phyloP scores from a whole-genome alignment of 2,888 invertebrate species.

The Agonopterix heracliana region DNA sequence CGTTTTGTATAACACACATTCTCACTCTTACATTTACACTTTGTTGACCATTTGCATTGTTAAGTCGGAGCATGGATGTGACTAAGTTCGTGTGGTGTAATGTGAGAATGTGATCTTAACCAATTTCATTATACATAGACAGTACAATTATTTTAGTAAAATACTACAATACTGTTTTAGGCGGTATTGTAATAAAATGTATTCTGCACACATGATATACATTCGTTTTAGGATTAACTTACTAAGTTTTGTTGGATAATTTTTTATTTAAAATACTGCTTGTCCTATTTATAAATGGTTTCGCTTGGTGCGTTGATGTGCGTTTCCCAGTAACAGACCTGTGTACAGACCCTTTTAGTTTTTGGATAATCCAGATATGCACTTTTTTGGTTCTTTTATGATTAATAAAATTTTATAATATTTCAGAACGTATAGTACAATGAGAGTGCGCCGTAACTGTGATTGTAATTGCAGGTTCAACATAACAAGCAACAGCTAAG shows the following conservation, averaged over 20 bases:
- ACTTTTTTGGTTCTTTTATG: slow-evolving; percentile 18
- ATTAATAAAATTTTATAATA: background rate
- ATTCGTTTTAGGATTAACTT: slow-evolving; percentile 14
- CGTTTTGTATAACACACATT: slow-evolving; percentile 43
- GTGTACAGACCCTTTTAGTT: slow-evolving; percentile 19
- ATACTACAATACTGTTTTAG: slow-evolving; percentile 32
- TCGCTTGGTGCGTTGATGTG: slow-evolving; percentile 33
- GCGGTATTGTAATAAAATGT: slow-evolving; percentile 39
- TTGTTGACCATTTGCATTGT: background rate
- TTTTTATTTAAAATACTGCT: slow-evolving; percentile 24
- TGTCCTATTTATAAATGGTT: slow-evolving; percentile 21
- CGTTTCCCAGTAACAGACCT: slow-evolving; percentile 26
- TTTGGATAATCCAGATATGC: slow-evolving; percentile 74
- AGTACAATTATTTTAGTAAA: slow-evolving; percentile 29
- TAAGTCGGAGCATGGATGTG: slow-evolving; percentile 13
- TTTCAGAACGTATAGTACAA: background rate
- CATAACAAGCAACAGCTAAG: slow-evolving; percentile 95
- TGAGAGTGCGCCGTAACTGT: background rate
- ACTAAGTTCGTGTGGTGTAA: slow-evolving; percentile 45
- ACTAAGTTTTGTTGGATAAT: background rate
- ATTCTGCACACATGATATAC: slow-evolving; percentile 68
- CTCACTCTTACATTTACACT: slow-evolving; percentile 52
- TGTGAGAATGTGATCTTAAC: slow-evolving; percentile 54
- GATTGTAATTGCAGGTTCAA: slow-evolving; percentile 82
- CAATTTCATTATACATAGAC: slow-evolving; percentile 18